These are phyloP conservation scores for Eubucco bourcierii DNA, from an alignment of 2,113 vertebrate genomes.

Conservation along the genomic window DNA sequence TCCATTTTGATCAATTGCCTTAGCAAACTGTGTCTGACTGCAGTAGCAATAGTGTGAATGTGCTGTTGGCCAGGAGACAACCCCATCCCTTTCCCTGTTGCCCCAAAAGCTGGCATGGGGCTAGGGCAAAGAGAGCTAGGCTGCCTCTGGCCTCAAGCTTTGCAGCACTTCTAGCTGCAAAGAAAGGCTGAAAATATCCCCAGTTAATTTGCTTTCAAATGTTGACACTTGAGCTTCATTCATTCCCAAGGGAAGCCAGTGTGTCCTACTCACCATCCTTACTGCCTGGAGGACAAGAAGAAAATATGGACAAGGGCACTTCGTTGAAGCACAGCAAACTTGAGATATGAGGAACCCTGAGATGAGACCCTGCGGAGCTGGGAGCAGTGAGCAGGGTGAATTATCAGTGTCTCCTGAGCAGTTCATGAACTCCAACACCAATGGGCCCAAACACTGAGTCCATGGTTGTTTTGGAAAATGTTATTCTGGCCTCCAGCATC, in stretches of 20 bases:
- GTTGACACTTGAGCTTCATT: neutral
- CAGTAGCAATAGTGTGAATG: neutral
- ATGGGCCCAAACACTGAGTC: neutral
- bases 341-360: slow-evolving; percentile 24
- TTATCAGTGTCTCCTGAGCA: neutral
- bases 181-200: neutral
- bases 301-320: neutral
- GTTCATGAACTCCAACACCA: neutral
- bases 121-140: neutral
- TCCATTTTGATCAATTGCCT: slow-evolving; percentile 31
- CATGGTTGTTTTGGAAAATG: neutral
- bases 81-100: neutral
- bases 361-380: neutral
- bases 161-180: neutral
- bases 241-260: neutral
- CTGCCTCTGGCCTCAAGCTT: neutral
- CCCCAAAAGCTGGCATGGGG: neutral
- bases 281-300: neutral
- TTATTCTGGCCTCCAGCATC: neutral
- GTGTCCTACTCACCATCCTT: neutral
- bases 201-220: neutral
- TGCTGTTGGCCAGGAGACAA: neutral
- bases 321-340: neutral
- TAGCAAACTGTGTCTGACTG: neutral
- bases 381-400: neutral